Conservation (phyloP, 2,888 invertebrate species). For the Chloroclystis v-ata region DNA sequence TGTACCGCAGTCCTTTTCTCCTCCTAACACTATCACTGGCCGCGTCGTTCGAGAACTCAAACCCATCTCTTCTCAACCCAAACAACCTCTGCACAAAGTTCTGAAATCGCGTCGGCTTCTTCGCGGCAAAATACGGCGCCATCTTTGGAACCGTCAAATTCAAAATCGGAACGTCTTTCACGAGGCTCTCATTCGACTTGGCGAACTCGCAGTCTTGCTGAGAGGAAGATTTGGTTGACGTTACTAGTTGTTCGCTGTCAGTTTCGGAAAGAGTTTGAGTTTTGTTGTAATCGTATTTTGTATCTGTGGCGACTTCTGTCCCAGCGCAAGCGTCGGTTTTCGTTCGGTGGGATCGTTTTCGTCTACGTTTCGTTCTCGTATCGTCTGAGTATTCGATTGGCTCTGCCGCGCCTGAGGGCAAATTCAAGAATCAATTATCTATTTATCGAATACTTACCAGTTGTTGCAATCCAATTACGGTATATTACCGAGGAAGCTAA, state of each 20-base stretch:
- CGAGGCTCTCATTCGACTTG: not conserved
- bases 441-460: too few species aligned
- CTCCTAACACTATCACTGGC: constrained; percentile 53
- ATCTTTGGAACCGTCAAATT: not conserved
- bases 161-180: not conserved
- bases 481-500: too few species aligned
- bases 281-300: constrained; percentile 24
- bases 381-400: constrained; percentile 30
- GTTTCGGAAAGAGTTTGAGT: constrained; percentile 17
- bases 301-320: constrained; percentile 33
- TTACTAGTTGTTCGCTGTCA: not conserved
- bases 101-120: constrained; percentile 56
- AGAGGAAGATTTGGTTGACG: too few species aligned
- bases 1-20: constrained; percentile 45
- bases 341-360: constrained; percentile 53
- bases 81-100: constrained; percentile 57
- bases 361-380: constrained; percentile 28
- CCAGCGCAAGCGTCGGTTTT: constrained; percentile 60
- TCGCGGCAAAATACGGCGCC: constrained; percentile 37
- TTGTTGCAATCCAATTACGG: too few species aligned
- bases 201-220: too few species aligned
- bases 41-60: constrained; percentile 38
- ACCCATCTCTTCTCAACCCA: constrained; percentile 46
- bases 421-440: too few species aligned
- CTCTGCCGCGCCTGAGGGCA: constrained; percentile 46